These are phyloP conservation scores for Tetragonula carbonaria DNA, from an alignment of 2,888 invertebrate species.

Conservation along the genomic window DNA sequence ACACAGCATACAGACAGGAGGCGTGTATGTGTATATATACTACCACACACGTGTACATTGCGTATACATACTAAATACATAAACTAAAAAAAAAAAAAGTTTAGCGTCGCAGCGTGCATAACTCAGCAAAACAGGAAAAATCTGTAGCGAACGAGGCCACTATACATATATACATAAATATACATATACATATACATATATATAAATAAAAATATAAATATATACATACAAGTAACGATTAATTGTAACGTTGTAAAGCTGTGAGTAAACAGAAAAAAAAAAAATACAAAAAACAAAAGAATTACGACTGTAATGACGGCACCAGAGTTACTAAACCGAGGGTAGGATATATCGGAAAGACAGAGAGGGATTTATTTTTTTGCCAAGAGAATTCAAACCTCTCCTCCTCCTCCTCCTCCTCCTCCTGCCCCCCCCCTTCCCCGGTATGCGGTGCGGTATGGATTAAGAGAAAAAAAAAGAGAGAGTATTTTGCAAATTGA, in stretches of 20 bases:
- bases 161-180: constrained; percentile 64
- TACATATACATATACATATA: constrained; percentile 51
- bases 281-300: constrained; percentile 17
- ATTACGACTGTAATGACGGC: constrained; percentile 37
- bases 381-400: constrained; percentile 31
- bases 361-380: constrained; percentile 58
- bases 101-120: constrained; percentile 54
- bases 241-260: constrained; percentile 63
- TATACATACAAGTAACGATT: constrained; percentile 50
- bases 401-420: too few relatives aligned
- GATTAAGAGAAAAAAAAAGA: not conserved
- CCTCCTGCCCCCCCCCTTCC: not conserved
- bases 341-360: constrained; percentile 29
- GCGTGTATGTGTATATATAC: constrained; percentile 39
- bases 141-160: constrained; percentile 54
- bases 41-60: constrained; percentile 58
- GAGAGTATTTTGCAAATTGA: constrained; percentile 54
- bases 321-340: constrained; percentile 56
- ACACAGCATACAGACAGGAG: constrained; percentile 16
- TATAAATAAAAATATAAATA: constrained; percentile 42
- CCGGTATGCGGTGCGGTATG: not conserved
- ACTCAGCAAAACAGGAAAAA: constrained; percentile 49
- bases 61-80: constrained; percentile 61
- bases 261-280: constrained; percentile 39
- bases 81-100: constrained; percentile 10